Base-by-base conservation (phyloP, 1,140 invertebrate species). In the Akabosia matsudoensis region DNA sequence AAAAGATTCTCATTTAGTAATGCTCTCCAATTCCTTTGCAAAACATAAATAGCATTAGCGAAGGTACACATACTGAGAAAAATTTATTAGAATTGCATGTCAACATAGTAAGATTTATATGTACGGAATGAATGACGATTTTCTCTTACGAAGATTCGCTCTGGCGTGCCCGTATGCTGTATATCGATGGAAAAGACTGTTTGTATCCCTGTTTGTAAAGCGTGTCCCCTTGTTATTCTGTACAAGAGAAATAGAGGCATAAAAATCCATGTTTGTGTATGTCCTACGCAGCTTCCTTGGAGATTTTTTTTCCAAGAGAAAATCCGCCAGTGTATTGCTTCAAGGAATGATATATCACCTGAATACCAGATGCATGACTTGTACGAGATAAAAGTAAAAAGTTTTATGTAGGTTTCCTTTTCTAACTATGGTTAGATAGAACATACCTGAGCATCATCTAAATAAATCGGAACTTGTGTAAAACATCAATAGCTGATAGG, bases 311-410 rank as follows among this genome's bases (percentile, higher is more conserved):
- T n/a, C n/a, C n/a, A n/a, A 22, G 54, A 56, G 54, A 56, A 56
- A 56, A 56, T 56, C 54, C 54, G 54, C 13, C 24, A 56, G 54
- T 56, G 54, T 22, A 56, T 56, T 56, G 54, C 54, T 56, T 7
- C 7, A 56, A 56, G 54, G 54, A 56, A 22, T 56, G 54, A 56
- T 56, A 56, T 56, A 56, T 56, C 54, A 56, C 54, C 54, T 56
- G 54, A 56, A 56, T 56, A 56, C 54, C 22, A 56, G 54, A 56
- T 56, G 54, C 54, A 56, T 18, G 37, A 45, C 37, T 45, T 18
- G 7, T n/a, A n/a, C n/a, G n/a, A n/a, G n/a, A n/a, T n/a, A n/a
- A n/a, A n/a, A n/a, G n/a, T 45, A 45, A 45, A 45, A 45, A 45
- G 37, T 45, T 45, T 45, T 45, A 18, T 45, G 7, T 45, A 45